Conservation (phyloP, 1,140 invertebrate genomes). For the Agraylea sexmaculata region DNA sequence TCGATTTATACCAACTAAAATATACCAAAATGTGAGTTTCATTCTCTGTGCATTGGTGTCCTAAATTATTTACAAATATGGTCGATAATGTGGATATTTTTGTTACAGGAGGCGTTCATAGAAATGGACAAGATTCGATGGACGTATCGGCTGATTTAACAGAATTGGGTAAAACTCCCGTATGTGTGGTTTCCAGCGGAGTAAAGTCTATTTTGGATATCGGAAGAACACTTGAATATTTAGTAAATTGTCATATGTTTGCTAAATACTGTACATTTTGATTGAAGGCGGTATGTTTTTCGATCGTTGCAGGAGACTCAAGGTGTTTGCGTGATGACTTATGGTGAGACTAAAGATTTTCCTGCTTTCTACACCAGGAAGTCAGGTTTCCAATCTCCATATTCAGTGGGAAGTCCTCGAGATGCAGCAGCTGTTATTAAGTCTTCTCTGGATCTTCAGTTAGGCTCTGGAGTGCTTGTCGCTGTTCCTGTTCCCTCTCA, state of each 20-base stretch:
- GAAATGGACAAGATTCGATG: conserved; percentile 68
- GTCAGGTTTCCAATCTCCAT: conserved; percentile 59
- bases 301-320: conserved; percentile 67
- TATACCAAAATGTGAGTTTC: too few relatives aligned
- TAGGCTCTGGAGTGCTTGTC: conserved; percentile 74
- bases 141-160: conserved; percentile 93
- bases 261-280: background rate
- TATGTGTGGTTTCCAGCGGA: conserved; percentile 88
- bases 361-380: conserved; percentile 82
- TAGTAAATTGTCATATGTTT: conserved; percentile 46
- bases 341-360: conserved; percentile 50
- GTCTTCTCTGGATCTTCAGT: conserved; percentile 41
- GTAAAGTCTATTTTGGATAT: conserved; percentile 97
- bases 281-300: background rate
- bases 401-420: conserved; percentile 44
- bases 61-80: too few relatives aligned
- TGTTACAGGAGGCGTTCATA: conserved; percentile 89
- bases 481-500: conserved; percentile 81
- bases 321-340: conserved; percentile 80
- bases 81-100: conserved; percentile 4
- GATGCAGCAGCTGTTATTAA: conserved; percentile 64
- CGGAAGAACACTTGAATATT: conserved; percentile 81
- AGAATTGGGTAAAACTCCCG: conserved; percentile 76
- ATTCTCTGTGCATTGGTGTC: too few relatives aligned
- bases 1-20: too few relatives aligned